Evolutionary conservation across 2,888 invertebrate species (phyloP).

Genomic region (Thymelicus acteon): DNA sequence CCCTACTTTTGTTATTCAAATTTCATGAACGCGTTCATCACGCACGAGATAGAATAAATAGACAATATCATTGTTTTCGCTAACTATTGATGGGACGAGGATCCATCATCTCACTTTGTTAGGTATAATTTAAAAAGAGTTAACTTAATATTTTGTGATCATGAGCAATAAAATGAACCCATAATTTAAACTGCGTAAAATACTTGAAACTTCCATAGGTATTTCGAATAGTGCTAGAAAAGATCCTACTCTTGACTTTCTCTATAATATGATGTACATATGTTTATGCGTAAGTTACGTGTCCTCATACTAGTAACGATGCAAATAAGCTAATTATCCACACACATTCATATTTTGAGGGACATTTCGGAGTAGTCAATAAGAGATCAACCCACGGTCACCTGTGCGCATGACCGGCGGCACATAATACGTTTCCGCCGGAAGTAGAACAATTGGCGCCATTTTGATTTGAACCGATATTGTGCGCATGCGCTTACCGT

Average conservation of each 20-base stretch:
- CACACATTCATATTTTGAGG: constrained; percentile 4
- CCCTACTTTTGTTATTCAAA: constrained; percentile 13
- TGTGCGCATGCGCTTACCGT: constrained; percentile 54
- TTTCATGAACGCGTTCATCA: constrained; percentile 13
- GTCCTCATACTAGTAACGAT: not conserved
- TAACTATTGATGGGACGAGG: too few relatives aligned
- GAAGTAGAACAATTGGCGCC: constrained; percentile 59
- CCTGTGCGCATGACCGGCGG: constrained; percentile 70
- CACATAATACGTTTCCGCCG: constrained; percentile 76
- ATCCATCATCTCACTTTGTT: too few relatives aligned
- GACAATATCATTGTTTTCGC: not conserved
- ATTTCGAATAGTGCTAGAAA: too few relatives aligned
- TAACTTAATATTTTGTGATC: too few relatives aligned
- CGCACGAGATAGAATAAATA: not conserved
- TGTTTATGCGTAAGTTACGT: too few relatives aligned
- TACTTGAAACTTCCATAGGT: too few relatives aligned
- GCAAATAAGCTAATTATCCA: not conserved
- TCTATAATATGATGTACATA: too few relatives aligned
- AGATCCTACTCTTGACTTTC: too few relatives aligned
- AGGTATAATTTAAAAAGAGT: too few relatives aligned
- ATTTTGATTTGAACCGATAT: constrained; percentile 59
- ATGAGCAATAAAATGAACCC: too few relatives aligned
- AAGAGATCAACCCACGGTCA: constrained; percentile 54
- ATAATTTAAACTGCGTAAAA: too few relatives aligned
- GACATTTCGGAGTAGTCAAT: constrained; percentile 27